phyloP scores from a whole-genome alignment of 2,888 invertebrate genomes.

The Polydrusus pterygomalis region DNA sequence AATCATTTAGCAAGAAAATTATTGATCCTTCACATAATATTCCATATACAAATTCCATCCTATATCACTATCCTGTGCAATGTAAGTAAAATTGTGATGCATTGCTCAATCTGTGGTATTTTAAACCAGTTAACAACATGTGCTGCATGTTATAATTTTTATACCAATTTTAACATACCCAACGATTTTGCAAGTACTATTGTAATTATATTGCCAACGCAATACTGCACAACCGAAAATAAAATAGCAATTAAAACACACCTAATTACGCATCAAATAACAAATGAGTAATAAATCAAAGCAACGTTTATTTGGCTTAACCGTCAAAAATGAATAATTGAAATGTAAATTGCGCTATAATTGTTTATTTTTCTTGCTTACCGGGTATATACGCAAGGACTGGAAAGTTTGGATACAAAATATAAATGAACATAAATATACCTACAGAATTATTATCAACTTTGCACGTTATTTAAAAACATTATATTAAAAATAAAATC shows the following conservation, averaged over 20 bases:
- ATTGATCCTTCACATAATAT: too few species aligned
- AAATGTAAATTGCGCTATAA: constrained; percentile 39
- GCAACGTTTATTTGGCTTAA: constrained; percentile 40
- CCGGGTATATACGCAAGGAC: not conserved
- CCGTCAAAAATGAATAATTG: constrained; percentile 38
- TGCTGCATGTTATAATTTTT: too few species aligned
- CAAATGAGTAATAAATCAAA: constrained; percentile 41
- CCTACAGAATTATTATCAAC: too few species aligned
- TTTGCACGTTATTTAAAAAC: too few species aligned
- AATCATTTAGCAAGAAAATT: too few species aligned
- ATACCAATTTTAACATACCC: too few species aligned
- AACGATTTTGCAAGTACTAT: constrained; percentile 16
- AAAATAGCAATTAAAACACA: constrained; percentile 32
- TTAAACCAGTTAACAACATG: too few species aligned
- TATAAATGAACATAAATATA: constrained; percentile 22
- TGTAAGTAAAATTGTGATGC: too few species aligned
- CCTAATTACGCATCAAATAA: constrained; percentile 33
- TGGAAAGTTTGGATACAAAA: constrained; percentile 9
- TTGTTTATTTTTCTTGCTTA: constrained; percentile 34
- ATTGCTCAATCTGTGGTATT: too few species aligned
- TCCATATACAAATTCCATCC: too few species aligned
- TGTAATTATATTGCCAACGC: constrained; percentile 4
- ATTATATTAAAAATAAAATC: too few species aligned
- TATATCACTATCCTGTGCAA: too few species aligned
- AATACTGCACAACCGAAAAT: not conserved